Conservation (phyloP, 2,113 vertebrate genomes). For the Charina bottae region DNA sequence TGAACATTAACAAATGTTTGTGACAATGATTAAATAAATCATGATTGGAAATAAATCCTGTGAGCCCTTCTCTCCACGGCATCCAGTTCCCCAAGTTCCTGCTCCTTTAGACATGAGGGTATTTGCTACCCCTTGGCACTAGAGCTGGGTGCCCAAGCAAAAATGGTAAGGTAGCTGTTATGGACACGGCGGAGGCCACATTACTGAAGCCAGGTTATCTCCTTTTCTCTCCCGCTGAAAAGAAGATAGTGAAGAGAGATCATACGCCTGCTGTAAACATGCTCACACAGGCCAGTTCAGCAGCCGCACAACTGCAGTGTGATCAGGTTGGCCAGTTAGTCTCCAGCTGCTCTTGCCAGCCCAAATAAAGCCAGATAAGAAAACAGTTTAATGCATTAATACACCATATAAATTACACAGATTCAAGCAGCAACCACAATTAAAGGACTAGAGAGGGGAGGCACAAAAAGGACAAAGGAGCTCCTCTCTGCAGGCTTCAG, state of each 20-base stretch:
- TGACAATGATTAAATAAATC: slow-evolving; percentile 66
- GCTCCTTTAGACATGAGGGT: not conserved
- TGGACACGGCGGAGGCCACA: not conserved
- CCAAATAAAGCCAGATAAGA: slow-evolving; percentile 41
- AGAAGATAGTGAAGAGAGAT: not conserved
- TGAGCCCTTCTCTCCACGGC: not conserved
- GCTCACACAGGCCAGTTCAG: not conserved
- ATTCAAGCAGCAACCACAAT: slow-evolving; percentile 48
- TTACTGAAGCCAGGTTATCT: not conserved
- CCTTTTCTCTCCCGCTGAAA: not conserved
- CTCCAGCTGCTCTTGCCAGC: not conserved
- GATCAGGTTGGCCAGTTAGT: not conserved
- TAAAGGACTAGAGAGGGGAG: not conserved
- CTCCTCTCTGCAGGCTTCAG: not conserved
- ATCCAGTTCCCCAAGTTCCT: not conserved
- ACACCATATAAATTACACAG: slow-evolving; percentile 75
- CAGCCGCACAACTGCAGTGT: not conserved
- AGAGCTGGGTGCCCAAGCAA: not conserved
- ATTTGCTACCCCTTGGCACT: not conserved
- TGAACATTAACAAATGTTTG: slow-evolving; percentile 67
- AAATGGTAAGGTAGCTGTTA: not conserved
- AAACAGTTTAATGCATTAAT: slow-evolving; percentile 66
- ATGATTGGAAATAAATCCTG: slow-evolving; percentile 54
- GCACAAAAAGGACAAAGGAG: slow-evolving; percentile 25
- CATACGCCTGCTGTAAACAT: not conserved